Conservation (phyloP, 1,140 invertebrate genomes). For the Leptinotarsa defecta region DNA sequence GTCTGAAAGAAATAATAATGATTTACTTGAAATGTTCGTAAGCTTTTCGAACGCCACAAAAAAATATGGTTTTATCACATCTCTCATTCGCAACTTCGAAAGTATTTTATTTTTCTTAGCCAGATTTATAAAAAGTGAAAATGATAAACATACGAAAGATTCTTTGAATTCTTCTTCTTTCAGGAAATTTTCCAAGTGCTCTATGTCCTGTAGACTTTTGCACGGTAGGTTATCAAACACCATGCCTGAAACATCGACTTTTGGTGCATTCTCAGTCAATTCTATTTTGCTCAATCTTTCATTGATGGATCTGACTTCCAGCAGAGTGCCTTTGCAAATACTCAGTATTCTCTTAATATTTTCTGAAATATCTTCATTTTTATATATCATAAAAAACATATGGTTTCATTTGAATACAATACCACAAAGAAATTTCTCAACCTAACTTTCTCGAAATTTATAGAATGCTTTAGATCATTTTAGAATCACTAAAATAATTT, state of each 20-base stretch:
- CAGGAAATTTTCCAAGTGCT: background rate
- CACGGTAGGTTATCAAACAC: background rate
- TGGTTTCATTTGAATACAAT: too few species aligned
- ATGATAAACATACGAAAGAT: background rate
- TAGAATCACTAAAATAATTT: too few species aligned
- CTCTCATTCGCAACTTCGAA: background rate
- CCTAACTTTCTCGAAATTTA: too few species aligned
- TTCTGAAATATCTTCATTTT: background rate
- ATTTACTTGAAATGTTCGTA: background rate
- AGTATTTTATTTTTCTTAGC: background rate
- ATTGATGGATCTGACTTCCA: too few species aligned
- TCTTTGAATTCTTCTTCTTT: too few species aligned
- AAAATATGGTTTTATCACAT: too few species aligned
- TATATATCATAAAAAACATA: too few species aligned
- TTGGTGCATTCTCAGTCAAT: background rate
- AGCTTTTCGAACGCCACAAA: too few species aligned
- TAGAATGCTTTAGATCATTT: too few species aligned
- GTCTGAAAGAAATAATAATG: background rate
- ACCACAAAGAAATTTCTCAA: too few species aligned
- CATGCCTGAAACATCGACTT: background rate
- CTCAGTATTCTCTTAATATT: background rate
- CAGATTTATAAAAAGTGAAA: background rate
- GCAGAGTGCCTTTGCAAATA: background rate
- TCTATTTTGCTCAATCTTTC: background rate
- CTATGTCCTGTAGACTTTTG: constrained; percentile 1